Conservation (phyloP, 2,888 invertebrate genomes). For the Drosophila falleni region DNA sequence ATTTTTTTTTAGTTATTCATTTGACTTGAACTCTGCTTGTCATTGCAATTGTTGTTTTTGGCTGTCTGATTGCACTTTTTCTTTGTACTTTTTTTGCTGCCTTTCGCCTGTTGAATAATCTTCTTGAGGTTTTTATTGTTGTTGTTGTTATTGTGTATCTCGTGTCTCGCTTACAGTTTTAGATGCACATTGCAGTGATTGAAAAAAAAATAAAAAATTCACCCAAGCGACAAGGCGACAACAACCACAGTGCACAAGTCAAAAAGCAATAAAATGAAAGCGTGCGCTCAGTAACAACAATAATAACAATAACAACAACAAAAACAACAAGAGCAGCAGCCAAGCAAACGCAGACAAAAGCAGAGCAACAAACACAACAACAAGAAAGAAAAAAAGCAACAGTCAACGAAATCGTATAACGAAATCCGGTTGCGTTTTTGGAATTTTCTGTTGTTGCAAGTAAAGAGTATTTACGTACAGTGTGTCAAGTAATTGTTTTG, state of each 20-base stretch:
- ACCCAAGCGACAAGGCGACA: conserved; percentile 42
- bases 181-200: conserved; percentile 49
- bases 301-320: conserved; percentile 23
- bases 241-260: conserved; percentile 37
- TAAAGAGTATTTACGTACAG: conserved; percentile 39
- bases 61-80: conserved; percentile 1
- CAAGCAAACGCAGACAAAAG: conserved; percentile 29
- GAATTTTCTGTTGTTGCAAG: conserved; percentile 47
- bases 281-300: conserved; percentile 33
- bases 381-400: conserved; percentile 31
- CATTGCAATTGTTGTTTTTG: conserved; percentile 23
- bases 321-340: conserved; percentile 23
- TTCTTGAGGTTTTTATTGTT: conserved; percentile 11
- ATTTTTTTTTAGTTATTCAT: conserved; percentile 36
- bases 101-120: conserved; percentile 60
- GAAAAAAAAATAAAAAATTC: conserved; percentile 36
- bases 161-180: conserved; percentile 49
- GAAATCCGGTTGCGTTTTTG: conserved; percentile 67
- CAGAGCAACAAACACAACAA: conserved; percentile 29
- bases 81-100: conserved; percentile 19
- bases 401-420: conserved; percentile 56
- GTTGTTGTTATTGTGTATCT: conserved; percentile 11
- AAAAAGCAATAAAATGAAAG: conserved; percentile 64
- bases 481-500: neutral
- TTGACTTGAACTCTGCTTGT: conserved; percentile 44